Base-by-base conservation (phyloP, 2,113 vertebrate species). In the Hemibagrus wyckioides region DNA sequence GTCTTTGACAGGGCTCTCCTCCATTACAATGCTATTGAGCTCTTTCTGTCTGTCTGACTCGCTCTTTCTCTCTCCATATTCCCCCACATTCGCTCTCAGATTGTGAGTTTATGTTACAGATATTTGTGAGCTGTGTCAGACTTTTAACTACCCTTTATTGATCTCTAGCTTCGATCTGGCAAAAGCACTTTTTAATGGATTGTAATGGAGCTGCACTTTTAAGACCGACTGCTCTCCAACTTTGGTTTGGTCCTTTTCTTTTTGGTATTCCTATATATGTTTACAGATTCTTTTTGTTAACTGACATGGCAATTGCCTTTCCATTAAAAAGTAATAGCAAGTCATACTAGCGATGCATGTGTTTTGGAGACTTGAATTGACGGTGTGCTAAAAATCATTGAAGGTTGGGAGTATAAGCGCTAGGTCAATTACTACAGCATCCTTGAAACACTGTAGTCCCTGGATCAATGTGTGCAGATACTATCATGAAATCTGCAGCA, bases 51-150 rank as follows among this genome's bases (percentile, higher is more conserved):
- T 54, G 44, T 77, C 44, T 77, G 59, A 61, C 17, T n/a, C 75
- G 61, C 67, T 28, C 39, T 44, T 25, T 19, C 71, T 67, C 85
- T 87, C 67, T 59, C 82, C 28, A 75, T 67, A 54, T 61, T 84
- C 75, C 50, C 25, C 48, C 28, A 36, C 81, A 81, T 33, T 82
- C 63, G 77, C 89, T 88, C 73, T 89, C 85, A 83, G 87, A 92
- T 89, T 80, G 88, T 77, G 91, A 93, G 92, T 93, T 88, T 93
- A 93, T 92, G 93, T 92, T 94, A 92, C 93, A 93, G 92, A 94
- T 95, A 94, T 95, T 93, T 94, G 93, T 92, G 92, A 93, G 92
- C 93, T 91, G 91, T 94, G 91, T 94, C 91, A 93, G 94, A 94
- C 93, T 91, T 93, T 95, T 93, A 94, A 94, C 94, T 92, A 92